These are phyloP conservation scores for Rallus limicola DNA, from an alignment of 2,113 vertebrate genomes.

Conservation along the genomic window DNA sequence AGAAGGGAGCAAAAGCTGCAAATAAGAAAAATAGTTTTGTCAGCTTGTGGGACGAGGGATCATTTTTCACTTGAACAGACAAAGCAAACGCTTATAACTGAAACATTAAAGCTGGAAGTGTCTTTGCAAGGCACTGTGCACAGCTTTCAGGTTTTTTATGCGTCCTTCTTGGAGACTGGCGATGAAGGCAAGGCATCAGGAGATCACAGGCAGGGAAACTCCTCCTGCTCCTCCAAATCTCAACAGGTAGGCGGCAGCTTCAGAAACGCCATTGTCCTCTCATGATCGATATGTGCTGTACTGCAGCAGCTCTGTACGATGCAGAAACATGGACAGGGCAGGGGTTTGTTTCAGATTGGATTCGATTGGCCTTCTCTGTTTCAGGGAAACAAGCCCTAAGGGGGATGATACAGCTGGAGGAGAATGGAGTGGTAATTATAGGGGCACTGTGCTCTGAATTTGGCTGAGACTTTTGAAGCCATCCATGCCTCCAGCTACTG, in stretches of 20 bases:
- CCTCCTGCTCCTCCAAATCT: neutral
- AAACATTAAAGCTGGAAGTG: neutral
- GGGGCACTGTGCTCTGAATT: neutral
- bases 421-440: neutral
- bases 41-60: neutral
- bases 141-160: neutral
- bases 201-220: neutral
- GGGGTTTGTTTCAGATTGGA: neutral
- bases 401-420: neutral
- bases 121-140: neutral
- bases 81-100: neutral
- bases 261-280: accelerated
- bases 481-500: neutral
- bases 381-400: neutral
- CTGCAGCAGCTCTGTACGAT: neutral
- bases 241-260: neutral
- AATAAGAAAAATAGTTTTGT: neutral
- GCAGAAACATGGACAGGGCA: neutral
- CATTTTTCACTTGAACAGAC: slow-evolving; percentile 17
- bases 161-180: neutral
- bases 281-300: neutral
- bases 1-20: neutral
- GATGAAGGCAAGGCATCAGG: neutral
- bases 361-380: neutral
- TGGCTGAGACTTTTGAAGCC: neutral